Evolutionary conservation across 1,140 invertebrate genomes (phyloP), one percentile per base, ranked within the genome.

Genomic region (Druon quercuslanigerum): DNA sequence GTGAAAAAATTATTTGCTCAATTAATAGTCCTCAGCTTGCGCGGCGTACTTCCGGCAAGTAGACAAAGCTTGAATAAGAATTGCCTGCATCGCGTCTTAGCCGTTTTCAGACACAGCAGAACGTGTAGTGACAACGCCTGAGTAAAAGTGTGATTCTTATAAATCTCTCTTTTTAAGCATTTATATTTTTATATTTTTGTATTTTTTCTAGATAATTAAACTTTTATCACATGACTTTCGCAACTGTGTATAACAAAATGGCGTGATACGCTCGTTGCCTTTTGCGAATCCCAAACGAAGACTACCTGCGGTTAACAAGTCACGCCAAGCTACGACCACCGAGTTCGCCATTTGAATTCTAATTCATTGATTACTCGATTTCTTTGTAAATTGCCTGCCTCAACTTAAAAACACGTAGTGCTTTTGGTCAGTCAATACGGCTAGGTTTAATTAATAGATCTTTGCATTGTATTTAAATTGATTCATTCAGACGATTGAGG

Each of bases 321-420:
- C 66, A 56, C 25, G 73, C 82, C 75, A 83, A 81, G 79, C 77
- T 82, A 85, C 83, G 79, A 85, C 73, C 75, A 57, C 40, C 66
- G 73, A 25, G 40, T 66, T 83, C 83, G 85, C 77, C 72, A 73
- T 50, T 83, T 86, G 86, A 85, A 87, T 87, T 85, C 86, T 82
- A 87, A 87, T 85, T 72, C 80, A 71, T 81, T 86, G 82, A 87
- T 87, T 82, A 84, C 86, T 87, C 86, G 83, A 87, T 86, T 87
- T 84, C 85, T 86, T 86, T 82, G 79, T 74, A 85, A 83, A 85
- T 83, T 79, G 83, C 81, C 71, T 79, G 60, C 71, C 79, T 82
- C 77, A 80, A 84, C 70, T 84, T 73, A 60, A 76, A 71, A 78
- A 82, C 74, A 82, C 76, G 72, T 74, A 75, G 13, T 9, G n/a